Evolutionary conservation across 30 jellyfish, hydroid and myxozoan species (phyloP), one percentile per base, ranked within the genome.

Genomic region (Haliclystus octoradiatus): DNA sequence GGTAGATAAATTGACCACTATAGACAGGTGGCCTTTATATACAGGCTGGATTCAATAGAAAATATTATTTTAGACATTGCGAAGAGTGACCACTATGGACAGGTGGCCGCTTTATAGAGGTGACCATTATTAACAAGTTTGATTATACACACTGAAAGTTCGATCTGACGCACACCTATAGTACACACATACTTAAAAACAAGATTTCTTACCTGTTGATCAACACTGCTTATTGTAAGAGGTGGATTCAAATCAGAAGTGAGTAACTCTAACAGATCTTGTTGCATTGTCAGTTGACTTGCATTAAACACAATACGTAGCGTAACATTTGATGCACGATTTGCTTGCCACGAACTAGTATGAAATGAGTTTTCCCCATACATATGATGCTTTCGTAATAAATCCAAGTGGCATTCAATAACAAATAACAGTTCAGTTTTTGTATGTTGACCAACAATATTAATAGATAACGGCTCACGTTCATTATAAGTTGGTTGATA

Each of bases 201-300:
- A n/a, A n/a, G n/a, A n/a, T n/a, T n/a, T 5, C 57, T 40, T 5
- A 40, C 57, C 57, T 40, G 57, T 5, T 5, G 57, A 40, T 40
- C 57, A 40, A 40, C 57, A 5, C 57, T 19, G 19, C 14, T 40
- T 9, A 74, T 49, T 27, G 28, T 47, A 62, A 82, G 63, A 0
- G 88, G 83, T 19, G 94, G 94, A 7, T 74, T 82, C 83, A 82
- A 50, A 63, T 22, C 70, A 31, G 65, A 72, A 3, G 62, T 73
- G 31, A 73, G 24, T 26, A 73, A 82, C 13, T 34, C 24, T 1
- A 62, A 33, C 83, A 82, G 64, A 7, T n/a, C 29, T 64, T 12
- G 4, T 29, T 64, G 24, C 23, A 29, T 14, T 64, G 63, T 24
- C 12, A 12, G 65, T 3, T 19, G 24, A 2, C 31, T 64, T 5